Percentiles rank a stretch among this genome's conserved stretches.
phyloP scores from a whole-genome alignment of 2,888 invertebrate genomes.

The Drosophila affinis region DNA sequence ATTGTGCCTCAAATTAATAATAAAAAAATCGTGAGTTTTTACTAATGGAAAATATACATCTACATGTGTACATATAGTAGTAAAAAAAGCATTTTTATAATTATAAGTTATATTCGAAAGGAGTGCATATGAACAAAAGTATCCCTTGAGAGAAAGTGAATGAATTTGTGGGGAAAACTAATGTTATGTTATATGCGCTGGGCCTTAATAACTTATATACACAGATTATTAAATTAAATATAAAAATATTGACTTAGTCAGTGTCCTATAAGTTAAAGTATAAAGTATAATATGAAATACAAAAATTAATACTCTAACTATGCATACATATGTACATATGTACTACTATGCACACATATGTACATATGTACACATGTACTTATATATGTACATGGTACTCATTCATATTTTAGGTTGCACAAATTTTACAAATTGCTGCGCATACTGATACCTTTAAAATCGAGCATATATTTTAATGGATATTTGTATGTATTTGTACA shows the following conservation, averaged over 20 bases:
- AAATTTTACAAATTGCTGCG: background rate
- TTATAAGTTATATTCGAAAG: background rate
- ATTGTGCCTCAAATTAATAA: background rate
- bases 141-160: too few relatives aligned
- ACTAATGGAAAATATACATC: background rate
- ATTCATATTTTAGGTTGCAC: background rate
- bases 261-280: background rate
- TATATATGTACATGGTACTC: too few relatives aligned
- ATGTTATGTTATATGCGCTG: too few relatives aligned
- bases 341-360: background rate
- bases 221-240: too few relatives aligned
- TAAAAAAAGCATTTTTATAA: background rate
- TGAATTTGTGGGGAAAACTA: too few relatives aligned
- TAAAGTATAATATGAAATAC: background rate
- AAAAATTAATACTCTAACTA: background rate
- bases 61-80: background rate
- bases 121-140: background rate
- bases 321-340: background rate
- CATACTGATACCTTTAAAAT: background rate
- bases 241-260: background rate
- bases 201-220: too few relatives aligned
- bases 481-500: conserved; percentile 11
- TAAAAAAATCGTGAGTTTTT: background rate
- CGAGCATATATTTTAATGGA: conserved; percentile 10
- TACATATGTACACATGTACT: background rate